Conservation (phyloP, 2,888 invertebrate species). For the Panzeria rudis region DNA sequence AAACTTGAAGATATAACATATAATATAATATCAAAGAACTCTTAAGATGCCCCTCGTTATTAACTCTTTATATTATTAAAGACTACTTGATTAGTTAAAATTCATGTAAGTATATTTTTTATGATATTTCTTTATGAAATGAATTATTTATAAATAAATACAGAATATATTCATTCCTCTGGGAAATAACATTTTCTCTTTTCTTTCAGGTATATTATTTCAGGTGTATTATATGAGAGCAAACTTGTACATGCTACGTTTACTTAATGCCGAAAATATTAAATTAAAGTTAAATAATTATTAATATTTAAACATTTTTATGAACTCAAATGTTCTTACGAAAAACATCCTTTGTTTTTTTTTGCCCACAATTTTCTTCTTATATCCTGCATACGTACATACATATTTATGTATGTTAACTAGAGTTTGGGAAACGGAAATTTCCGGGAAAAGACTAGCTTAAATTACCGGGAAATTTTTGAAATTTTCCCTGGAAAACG, state of each 20-base stretch:
- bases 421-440: too few species aligned
- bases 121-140: constrained; percentile 17
- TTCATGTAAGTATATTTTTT: background rate
- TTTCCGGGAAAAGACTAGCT: too few species aligned
- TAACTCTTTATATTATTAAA: background rate
- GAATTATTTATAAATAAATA: constrained; percentile 30
- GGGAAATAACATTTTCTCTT: constrained; percentile 53
- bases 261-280: constrained; percentile 49
- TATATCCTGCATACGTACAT: background rate
- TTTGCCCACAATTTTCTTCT: constrained; percentile 8
- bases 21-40: background rate
- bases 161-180: constrained; percentile 18
- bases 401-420: background rate
- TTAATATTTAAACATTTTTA: constrained; percentile 64
- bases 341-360: constrained; percentile 4
- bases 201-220: constrained; percentile 7
- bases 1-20: too few species aligned
- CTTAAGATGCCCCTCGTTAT: background rate
- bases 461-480: too few species aligned
- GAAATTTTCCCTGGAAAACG: too few species aligned
- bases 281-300: constrained; percentile 58
- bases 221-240: constrained; percentile 12
- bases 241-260: background rate
- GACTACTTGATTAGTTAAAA: background rate
- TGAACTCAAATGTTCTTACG: constrained; percentile 28